These are phyloP conservation scores for Cyprinodon variegatus DNA, from an alignment of 2,113 vertebrate genomes.

Conservation along the genomic window DNA sequence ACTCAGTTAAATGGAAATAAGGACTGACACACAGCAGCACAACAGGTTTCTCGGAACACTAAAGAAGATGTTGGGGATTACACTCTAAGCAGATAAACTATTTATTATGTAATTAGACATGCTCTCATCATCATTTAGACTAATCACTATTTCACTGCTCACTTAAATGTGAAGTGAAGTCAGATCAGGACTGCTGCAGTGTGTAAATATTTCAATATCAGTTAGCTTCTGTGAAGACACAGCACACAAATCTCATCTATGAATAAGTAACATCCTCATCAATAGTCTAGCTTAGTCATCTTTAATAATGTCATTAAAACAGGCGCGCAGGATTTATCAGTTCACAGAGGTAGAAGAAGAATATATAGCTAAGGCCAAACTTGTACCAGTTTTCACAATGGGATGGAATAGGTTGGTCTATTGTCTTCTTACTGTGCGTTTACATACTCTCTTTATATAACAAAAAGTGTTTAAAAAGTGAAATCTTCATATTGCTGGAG, in stretches of 20 bases:
- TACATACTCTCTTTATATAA: too few relatives aligned
- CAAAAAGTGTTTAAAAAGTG: too few relatives aligned
- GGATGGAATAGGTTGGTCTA: background rate
- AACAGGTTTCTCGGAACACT: constrained; percentile 20
- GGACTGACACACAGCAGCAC: constrained; percentile 12
- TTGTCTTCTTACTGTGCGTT: too few relatives aligned
- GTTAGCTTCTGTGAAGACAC: background rate
- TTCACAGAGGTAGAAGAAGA: background rate
- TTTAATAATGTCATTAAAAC: background rate
- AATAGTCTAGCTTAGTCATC: background rate
- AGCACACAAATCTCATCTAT: background rate
- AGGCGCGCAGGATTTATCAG: background rate
- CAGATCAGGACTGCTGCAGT: background rate
- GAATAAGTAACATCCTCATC: background rate
- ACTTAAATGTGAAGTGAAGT: background rate
- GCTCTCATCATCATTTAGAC: background rate
- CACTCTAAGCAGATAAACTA: background rate
- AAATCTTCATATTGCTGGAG: too few relatives aligned
- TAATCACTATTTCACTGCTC: background rate
- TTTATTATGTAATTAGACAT: background rate
- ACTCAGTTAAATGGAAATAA: constrained; percentile 36
- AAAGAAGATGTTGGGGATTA: background rate
- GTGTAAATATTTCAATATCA: background rate
- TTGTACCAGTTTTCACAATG: background rate
- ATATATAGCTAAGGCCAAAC: background rate